Conservation (phyloP, 2,113 vertebrate genomes). For the Spea bombifrons region DNA sequence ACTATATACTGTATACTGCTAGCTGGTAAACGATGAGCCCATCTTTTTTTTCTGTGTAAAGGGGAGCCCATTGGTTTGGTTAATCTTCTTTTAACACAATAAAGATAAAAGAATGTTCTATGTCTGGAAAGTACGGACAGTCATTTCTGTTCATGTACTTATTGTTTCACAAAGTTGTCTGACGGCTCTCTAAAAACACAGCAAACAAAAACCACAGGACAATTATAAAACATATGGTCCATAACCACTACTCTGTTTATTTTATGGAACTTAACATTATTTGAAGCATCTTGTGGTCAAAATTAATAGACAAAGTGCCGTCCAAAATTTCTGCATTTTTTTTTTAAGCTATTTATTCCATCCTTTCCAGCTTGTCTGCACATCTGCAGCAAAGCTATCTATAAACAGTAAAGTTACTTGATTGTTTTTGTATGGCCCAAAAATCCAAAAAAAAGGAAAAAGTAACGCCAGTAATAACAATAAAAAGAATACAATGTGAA, state of each 20-base stretch:
- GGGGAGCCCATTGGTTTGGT: not conserved
- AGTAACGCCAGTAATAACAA: slow-evolving; percentile 52
- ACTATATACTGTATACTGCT: no score
- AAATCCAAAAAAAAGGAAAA: slow-evolving; percentile 30
- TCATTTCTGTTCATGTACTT: slow-evolving; percentile 51
- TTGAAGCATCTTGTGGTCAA: slow-evolving; percentile 61
- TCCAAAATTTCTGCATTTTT: slow-evolving; percentile 50
- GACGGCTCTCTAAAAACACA: slow-evolving; percentile 54
- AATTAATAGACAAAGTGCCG: slow-evolving; percentile 59
- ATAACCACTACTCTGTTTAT: slow-evolving; percentile 57
- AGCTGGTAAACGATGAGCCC: no score
- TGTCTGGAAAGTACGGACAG: slow-evolving; percentile 30
- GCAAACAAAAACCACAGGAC: slow-evolving; percentile 60
- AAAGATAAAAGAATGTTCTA: not conserved
- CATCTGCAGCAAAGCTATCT: slow-evolving; percentile 48
- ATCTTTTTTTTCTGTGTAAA: not conserved
- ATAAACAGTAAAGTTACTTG: slow-evolving; percentile 48
- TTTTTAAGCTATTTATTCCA: slow-evolving; percentile 45
- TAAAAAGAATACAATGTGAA: slow-evolving; percentile 29
- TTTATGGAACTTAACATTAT: slow-evolving; percentile 64
- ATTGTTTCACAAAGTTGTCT: slow-evolving; percentile 54
- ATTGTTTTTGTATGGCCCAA: slow-evolving; percentile 52
- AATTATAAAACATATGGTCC: slow-evolving; percentile 60
- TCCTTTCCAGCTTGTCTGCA: slow-evolving; percentile 47
- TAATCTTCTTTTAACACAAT: slow-evolving; percentile 12